Conservation (phyloP, 2,113 vertebrate species). For the Fulmarus glacialis region DNA sequence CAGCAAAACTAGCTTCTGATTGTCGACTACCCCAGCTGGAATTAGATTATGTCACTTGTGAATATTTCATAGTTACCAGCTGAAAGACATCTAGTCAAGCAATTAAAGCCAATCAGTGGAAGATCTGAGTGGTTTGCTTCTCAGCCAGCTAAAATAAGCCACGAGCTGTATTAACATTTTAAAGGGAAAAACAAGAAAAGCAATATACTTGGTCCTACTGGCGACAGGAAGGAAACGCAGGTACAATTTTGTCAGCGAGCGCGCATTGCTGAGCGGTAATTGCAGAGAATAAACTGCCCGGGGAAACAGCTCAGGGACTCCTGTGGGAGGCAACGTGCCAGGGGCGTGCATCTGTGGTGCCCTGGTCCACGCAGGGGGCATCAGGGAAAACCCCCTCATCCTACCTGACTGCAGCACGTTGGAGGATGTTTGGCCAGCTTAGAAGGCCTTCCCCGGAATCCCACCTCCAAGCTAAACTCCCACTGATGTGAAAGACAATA, state of each 20-base stretch:
- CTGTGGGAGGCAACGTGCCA: neutral
- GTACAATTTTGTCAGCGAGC: neutral
- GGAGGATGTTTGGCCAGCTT: neutral
- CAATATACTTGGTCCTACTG: neutral
- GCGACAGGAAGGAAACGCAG: neutral
- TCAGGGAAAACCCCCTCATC: neutral
- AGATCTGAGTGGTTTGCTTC: neutral
- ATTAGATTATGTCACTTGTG: constrained; percentile 4
- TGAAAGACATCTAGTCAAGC: constrained; percentile 26
- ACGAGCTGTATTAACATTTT: neutral
- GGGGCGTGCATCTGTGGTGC: neutral
- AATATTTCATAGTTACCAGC: constrained; percentile 22
- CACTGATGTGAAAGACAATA: neutral
- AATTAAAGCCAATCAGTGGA: constrained; percentile 27
- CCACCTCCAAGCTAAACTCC: neutral
- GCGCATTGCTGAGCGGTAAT: rapidly evolving
- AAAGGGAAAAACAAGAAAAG: neutral
- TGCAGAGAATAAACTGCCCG: rapidly evolving
- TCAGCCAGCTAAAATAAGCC: neutral
- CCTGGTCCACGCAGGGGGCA: neutral
- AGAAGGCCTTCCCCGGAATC: neutral
- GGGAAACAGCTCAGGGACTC: neutral
- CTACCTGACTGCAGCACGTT: neutral
- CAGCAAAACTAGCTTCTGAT: neutral
- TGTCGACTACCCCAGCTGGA: neutral